phyloP scores from a whole-genome alignment of 1,140 invertebrate species.

The Pseudomyrmex cubaensis region DNA sequence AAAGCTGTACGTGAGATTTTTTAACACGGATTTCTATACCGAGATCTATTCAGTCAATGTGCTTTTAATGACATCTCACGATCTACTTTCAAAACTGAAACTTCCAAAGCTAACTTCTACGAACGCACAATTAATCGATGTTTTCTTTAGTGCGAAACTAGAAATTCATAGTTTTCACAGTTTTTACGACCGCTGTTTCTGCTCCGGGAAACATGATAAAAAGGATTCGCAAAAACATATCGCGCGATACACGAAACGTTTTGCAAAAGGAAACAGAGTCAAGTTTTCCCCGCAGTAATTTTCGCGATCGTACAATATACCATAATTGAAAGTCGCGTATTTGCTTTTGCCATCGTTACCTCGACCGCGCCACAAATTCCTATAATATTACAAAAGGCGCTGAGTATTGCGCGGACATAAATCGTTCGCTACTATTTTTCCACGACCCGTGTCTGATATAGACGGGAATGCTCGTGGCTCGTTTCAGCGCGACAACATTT shows the following conservation, averaged over 20 bases:
- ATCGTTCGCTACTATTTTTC: slow-evolving; percentile 41
- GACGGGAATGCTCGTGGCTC: slow-evolving; percentile 4
- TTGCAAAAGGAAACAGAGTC: neutral
- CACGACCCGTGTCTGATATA: slow-evolving; percentile 14
- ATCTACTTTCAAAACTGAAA: slow-evolving; percentile 16
- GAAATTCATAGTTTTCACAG: neutral
- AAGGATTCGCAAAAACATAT: neutral
- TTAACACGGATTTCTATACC: slow-evolving; percentile 30
- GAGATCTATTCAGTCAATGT: slow-evolving; percentile 21
- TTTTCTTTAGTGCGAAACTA: neutral
- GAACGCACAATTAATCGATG: slow-evolving; percentile 16
- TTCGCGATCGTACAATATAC: slow-evolving; percentile 42
- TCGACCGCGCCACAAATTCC: slow-evolving; percentile 22
- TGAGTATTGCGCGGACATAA: slow-evolving; percentile 37
- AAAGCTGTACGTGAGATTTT: slow-evolving; percentile 60
- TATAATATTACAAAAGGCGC: slow-evolving; percentile 46
- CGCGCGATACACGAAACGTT: slow-evolving; percentile 3
- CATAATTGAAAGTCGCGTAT: slow-evolving; percentile 55
- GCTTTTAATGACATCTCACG: slow-evolving; percentile 44
- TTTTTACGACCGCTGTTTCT: neutral
- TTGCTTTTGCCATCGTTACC: slow-evolving; percentile 30
- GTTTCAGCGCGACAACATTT: slow-evolving; percentile 27
- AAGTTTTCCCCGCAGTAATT: slow-evolving; percentile 28
- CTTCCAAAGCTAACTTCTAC: neutral
- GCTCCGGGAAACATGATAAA: neutral